A percentile compares a stretch with the other conserved stretches of the same genome.
These are phyloP conservation scores for Ferdinandea cuprea DNA, from an alignment of 2,888 invertebrate genomes.

Conservation along the genomic window DNA sequence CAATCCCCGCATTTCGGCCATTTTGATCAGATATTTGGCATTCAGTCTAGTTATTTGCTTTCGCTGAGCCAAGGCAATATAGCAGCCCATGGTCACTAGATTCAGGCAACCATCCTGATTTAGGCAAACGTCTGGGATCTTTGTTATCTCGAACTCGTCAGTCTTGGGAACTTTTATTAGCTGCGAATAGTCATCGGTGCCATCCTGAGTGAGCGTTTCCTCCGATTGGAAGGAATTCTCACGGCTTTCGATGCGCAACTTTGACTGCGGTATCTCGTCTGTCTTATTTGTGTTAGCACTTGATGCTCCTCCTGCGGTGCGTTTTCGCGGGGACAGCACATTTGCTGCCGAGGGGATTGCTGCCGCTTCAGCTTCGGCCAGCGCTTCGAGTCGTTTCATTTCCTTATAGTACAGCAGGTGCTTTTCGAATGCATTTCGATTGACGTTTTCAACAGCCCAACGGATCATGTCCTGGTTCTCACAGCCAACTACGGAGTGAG, in stretches of 20 bases:
- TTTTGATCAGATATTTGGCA: slow-evolving; percentile 92
- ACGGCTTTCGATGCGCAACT: slow-evolving; percentile 6
- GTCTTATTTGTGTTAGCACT: slow-evolving; percentile 64
- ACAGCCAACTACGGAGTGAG: slow-evolving; percentile 89
- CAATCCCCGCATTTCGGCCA: slow-evolving; percentile 91
- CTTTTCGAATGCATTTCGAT: slow-evolving; percentile 87
- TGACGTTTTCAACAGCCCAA: slow-evolving; percentile 88
- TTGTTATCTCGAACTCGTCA: slow-evolving; percentile 86
- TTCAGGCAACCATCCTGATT: slow-evolving; percentile 84
- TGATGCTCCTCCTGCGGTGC: slow-evolving; percentile 72
- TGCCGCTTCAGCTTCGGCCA: slow-evolving; percentile 80
- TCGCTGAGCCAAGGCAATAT: slow-evolving; percentile 85
- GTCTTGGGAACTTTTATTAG: slow-evolving; percentile 77
- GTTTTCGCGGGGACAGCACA: slow-evolving; percentile 77
- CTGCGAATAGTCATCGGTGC: slow-evolving; percentile 71
- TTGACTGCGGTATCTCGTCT: slow-evolving; percentile 27
- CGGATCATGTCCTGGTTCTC: slow-evolving; percentile 90
- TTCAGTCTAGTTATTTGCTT: slow-evolving; percentile 89
- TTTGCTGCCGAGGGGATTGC: slow-evolving; percentile 79
- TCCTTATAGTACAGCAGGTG: slow-evolving; percentile 84
- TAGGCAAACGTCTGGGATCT: slow-evolving; percentile 85
- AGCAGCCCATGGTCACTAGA: slow-evolving; percentile 84
- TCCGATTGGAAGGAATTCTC: slow-evolving; percentile 47
- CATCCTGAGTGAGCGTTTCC: slow-evolving; percentile 39
- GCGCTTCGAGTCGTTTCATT: slow-evolving; percentile 79